A percentile compares a stretch with the other conserved stretches of the same genome.
Conservation (phyloP, 2,888 invertebrate genomes). For the Yponomeuta plumbellus region DNA sequence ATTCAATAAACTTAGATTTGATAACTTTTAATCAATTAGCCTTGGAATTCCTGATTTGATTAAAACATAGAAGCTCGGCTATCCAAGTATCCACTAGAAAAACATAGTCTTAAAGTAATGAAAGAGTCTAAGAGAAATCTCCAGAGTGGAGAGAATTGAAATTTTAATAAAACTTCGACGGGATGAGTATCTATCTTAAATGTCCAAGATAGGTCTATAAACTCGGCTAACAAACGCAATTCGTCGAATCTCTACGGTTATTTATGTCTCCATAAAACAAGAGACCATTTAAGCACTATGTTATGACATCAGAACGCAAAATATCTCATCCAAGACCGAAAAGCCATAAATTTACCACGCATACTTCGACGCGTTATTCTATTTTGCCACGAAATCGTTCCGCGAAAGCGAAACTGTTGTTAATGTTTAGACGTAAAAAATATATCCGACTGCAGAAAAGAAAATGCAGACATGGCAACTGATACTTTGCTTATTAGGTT, state of each 20-base stretch:
- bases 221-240: conserved; percentile 36
- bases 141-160: background rate
- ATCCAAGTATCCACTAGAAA: background rate
- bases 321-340: conserved; percentile 46
- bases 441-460: no score
- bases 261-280: conserved; percentile 54
- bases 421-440: conserved; percentile 19
- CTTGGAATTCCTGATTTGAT: background rate
- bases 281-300: conserved; percentile 56
- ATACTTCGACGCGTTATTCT: conserved; percentile 51
- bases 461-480: no score
- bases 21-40: background rate
- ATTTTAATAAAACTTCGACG: background rate
- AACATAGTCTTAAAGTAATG: background rate
- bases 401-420: conserved; percentile 40
- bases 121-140: background rate
- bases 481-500: no score
- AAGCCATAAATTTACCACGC: conserved; percentile 59
- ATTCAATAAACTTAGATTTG: background rate
- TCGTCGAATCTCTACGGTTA: conserved; percentile 54
- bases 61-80: background rate
- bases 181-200: background rate
- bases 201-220: conserved; percentile 40
- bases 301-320: conserved; percentile 52
- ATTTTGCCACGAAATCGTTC: conserved; percentile 37